Percentiles rank a stretch among this genome's conserved stretches.
Conservation (phyloP, 2,113 vertebrate genomes). For the Labeo rohita region DNA sequence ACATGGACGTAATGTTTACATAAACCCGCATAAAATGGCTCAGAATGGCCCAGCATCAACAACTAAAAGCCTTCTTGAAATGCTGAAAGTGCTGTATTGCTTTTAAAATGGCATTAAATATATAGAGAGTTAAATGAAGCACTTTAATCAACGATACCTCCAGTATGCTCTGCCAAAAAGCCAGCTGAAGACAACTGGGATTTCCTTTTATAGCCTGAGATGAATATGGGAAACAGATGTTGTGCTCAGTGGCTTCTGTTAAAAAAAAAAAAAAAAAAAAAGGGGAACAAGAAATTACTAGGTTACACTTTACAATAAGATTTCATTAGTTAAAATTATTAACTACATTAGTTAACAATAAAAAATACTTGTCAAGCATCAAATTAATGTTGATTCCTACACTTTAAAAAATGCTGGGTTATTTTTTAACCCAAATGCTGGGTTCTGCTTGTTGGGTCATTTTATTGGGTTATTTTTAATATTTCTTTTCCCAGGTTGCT, state of each 20-base stretch:
- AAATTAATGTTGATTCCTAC: too few relatives aligned
- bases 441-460: too few relatives aligned
- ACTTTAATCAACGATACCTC: not conserved
- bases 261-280: not conserved
- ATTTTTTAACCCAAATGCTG: too few relatives aligned
- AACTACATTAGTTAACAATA: too few relatives aligned
- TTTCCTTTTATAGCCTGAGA: not conserved
- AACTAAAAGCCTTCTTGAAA: not conserved
- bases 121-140: not conserved
- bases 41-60: not conserved
- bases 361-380: too few relatives aligned
- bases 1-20: not conserved
- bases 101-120: not conserved
- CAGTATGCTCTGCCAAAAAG: not conserved
- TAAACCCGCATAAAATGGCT: not conserved
- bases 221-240: not conserved
- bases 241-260: not conserved
- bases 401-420: too few relatives aligned
- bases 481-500: too few relatives aligned
- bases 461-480: too few relatives aligned
- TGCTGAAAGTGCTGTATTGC: not conserved
- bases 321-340: too few relatives aligned
- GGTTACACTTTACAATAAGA: too few relatives aligned
- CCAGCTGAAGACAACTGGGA: not conserved
- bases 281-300: not conserved